A percentile compares a stretch with the other conserved stretches of the same genome.
Conservation (phyloP, 1,140 invertebrate genomes). For the Galendromus occidentalis region DNA sequence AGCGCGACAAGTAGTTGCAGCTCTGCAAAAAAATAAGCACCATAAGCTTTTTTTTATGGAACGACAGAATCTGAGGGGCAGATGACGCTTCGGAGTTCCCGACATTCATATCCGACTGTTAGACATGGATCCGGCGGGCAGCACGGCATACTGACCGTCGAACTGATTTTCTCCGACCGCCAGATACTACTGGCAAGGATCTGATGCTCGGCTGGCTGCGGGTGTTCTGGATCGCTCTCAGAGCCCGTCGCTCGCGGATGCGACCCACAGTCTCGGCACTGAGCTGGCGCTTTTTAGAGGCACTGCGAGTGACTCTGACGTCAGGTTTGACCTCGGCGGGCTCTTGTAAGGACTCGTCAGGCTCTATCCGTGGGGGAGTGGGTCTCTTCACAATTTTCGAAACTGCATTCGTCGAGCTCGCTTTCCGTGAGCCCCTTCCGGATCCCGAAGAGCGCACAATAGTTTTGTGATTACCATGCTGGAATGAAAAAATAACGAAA, state of each 20-base stretch:
- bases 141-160: background rate
- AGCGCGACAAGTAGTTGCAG: no score
- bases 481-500: background rate
- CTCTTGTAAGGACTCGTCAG: background rate
- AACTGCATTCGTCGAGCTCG: no score
- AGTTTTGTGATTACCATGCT: background rate
- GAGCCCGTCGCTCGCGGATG: background rate
- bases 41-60: no score
- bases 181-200: background rate
- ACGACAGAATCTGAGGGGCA: no score
- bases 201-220: background rate
- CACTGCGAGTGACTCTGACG: background rate
- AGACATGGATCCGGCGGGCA: no score
- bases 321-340: background rate
- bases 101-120: no score
- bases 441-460: background rate
- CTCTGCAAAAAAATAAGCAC: no score
- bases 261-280: background rate
- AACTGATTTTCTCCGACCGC: background rate
- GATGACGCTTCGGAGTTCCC: no score
- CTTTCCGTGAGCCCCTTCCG: background rate
- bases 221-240: background rate
- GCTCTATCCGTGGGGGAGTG: background rate
- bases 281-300: background rate
- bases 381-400: no score